These are phyloP conservation scores for Sebastes variabilis DNA, from an alignment of 2,797 vertebrate genomes.

Conservation along the genomic window DNA sequence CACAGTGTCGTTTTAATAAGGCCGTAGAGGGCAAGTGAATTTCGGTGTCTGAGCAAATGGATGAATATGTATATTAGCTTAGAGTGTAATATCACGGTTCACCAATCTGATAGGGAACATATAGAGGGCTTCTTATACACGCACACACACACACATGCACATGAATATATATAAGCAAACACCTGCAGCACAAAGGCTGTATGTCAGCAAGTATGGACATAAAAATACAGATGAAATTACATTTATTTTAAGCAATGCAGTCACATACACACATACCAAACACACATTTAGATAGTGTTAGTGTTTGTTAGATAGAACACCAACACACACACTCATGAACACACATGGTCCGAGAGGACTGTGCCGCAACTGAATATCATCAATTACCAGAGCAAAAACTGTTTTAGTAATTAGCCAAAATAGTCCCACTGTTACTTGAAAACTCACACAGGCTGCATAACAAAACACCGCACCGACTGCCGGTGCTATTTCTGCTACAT, in stretches of 20 bases:
- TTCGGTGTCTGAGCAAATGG: constrained; percentile 32
- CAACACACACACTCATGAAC: neutral
- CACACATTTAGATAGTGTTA: neutral
- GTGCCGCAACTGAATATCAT: constrained; percentile 11
- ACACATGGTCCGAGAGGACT: neutral
- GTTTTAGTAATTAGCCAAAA: constrained; percentile 20
- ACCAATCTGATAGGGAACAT: constrained; percentile 65
- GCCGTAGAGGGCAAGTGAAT: constrained; percentile 47
- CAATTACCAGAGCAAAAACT: constrained; percentile 8
- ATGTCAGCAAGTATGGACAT: neutral
- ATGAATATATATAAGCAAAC: constrained; percentile 39
- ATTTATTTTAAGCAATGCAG: constrained; percentile 22
- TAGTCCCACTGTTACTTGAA: constrained; percentile 1
- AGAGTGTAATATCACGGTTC: constrained; percentile 68
- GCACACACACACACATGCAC: constrained; percentile 7
- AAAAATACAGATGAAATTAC: constrained; percentile 21
- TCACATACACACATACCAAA: neutral
- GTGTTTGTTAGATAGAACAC: neutral
- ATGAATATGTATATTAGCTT: constrained; percentile 69
- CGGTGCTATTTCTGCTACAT: neutral
- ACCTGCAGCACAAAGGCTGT: constrained; percentile 34
- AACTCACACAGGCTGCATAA: constrained; percentile 3
- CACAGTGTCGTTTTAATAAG: constrained; percentile 47
- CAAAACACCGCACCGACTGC: neutral
- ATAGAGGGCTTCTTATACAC: constrained; percentile 25